These are phyloP conservation scores for Spea hammondii DNA, from an alignment of 2,797 vertebrate genomes.

Conservation along the genomic window DNA sequence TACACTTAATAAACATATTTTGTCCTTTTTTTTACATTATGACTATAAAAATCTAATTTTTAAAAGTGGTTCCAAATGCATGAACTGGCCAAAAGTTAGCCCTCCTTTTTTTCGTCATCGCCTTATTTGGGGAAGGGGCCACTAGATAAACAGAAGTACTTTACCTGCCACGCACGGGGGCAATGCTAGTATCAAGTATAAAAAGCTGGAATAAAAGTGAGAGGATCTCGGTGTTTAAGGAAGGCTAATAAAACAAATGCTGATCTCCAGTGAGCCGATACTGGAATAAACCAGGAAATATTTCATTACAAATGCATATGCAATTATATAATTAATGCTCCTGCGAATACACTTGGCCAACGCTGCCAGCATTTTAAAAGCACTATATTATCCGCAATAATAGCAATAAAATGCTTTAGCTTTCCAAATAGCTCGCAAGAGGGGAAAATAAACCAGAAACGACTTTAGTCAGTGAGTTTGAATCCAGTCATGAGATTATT, in stretches of 20 bases:
- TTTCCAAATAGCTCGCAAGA: not conserved
- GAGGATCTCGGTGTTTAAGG: not conserved
- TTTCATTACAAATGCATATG: conserved; percentile 4
- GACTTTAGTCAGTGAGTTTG: conserved; percentile 6
- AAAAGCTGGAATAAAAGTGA: not conserved
- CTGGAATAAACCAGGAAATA: not conserved
- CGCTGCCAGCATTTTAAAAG: not conserved
- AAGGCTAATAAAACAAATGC: not conserved
- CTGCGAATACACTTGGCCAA: not conserved
- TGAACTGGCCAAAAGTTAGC: no score
- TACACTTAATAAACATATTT: no score
- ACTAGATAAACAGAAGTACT: no score
- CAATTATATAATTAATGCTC: conserved; percentile 5
- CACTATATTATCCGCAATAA: conserved; percentile 3
- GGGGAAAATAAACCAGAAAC: not conserved
- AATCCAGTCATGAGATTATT: not conserved
- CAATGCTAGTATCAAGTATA: not conserved
- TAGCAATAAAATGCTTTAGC: not conserved
- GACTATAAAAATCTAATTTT: no score
- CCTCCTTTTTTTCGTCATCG: no score
- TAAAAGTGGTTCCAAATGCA: no score
- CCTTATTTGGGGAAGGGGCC: no score
- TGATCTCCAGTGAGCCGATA: not conserved
- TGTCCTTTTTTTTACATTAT: no score
- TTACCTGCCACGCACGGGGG: not conserved